Evolutionary conservation across 2,797 vertebrate species (phyloP), one percentile per base, ranked within the genome.

Genomic region (Protonibea diacanthus): DNA sequence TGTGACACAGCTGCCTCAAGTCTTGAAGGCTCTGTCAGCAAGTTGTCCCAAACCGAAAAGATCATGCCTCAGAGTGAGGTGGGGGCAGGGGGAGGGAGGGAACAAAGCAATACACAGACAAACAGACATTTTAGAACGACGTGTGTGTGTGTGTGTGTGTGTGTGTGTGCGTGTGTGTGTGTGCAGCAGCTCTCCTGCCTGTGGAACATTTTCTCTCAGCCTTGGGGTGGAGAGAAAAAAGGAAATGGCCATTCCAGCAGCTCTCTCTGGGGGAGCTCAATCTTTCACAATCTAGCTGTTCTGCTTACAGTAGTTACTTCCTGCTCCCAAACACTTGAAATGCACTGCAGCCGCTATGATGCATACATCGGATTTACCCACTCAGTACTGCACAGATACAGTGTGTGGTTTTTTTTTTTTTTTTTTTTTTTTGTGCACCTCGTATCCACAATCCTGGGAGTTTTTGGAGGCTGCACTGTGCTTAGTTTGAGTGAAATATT

Each of bases 1-100:
- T 10, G 15, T 27, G 47, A 84, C 78, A 84, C 63, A 33, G 75
- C 64, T 27, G 42, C 67, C 69, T 80, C 47, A n/a, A 60, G 73
- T 78, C 58, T 52, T 33, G 23, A 69, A 60, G 48, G 65, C 81
- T 85, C 71, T 78, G 69, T 86, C 82, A 86, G 71, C 64, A 69
- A 82, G 70, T 74, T 83, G 85, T 84, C 59, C 75, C 20, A 63
- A 33, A 60, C 53, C 65, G 44, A 47, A 76, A 83, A 86, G 65
- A 84, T 80, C 68, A 63, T 78, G 23, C 47, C 42, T 87, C 47
- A 18, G 62, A 25, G 58, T 62, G 9, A 64, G 61, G 60, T n/a
- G 47, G 3, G 42, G 3, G 68, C 47, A 53, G 57, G 27, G 40
- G 12, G 12, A 47, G 5, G 60, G 61, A 47, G 51, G 55, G 69